Evolutionary conservation across 1,140 invertebrate genomes (phyloP).

Genomic region (Drosophila obscura): DNA sequence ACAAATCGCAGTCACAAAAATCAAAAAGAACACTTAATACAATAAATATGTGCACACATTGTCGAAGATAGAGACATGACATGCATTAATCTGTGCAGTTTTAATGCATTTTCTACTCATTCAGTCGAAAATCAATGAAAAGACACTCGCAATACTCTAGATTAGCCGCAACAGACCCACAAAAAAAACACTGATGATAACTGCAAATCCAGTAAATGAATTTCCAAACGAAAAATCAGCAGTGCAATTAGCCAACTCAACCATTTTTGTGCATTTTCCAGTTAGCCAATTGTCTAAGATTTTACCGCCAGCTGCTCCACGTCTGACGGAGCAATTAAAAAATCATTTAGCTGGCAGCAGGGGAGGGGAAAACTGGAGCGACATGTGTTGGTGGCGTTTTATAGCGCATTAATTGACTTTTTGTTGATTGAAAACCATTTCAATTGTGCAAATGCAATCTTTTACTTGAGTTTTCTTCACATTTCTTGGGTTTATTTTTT

Average conservation of each 20-base stretch:
- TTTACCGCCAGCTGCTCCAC: constrained; percentile 31
- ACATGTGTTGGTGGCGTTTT: constrained; percentile 50
- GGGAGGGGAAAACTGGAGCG: constrained; percentile 22
- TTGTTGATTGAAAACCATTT: constrained; percentile 70
- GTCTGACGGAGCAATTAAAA: constrained; percentile 57
- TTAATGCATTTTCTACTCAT: too few relatives aligned
- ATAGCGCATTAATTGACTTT: constrained; percentile 63
- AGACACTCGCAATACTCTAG: too few relatives aligned
- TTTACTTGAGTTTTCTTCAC: constrained; percentile 3
- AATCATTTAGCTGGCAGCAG: constrained; percentile 33
- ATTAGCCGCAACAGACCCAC: too few relatives aligned
- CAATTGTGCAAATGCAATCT: constrained; percentile 45
- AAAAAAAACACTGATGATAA: too few relatives aligned
- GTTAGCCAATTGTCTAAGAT: constrained; percentile 35
- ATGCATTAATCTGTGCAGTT: too few relatives aligned
- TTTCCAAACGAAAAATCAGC: constrained; percentile 20
- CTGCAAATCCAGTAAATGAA: constrained; percentile 15
- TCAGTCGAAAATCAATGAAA: too few relatives aligned
- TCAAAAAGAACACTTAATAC: too few relatives aligned
- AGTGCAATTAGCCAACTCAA: constrained; percentile 54
- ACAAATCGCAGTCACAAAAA: too few relatives aligned
- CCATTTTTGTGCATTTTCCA: constrained; percentile 28
- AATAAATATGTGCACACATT: too few relatives aligned
- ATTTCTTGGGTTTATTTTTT: constrained; percentile 10
- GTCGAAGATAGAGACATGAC: too few relatives aligned